Evolutionary conservation across 2,113 vertebrate species (phyloP).

Genomic region (Poeciliopsis retropinna): DNA sequence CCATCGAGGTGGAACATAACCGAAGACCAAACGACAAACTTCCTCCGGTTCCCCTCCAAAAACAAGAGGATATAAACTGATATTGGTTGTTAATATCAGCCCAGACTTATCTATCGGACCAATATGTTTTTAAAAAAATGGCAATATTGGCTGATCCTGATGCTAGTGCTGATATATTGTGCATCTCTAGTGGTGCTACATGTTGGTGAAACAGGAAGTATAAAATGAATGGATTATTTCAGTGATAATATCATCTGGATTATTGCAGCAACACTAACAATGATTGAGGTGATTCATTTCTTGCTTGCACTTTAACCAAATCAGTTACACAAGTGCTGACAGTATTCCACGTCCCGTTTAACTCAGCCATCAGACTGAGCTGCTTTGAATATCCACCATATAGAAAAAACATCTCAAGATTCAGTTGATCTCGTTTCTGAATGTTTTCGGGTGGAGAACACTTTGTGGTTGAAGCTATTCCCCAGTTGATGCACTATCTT

Average conservation of each 20-base stretch:
- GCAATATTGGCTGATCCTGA: no score
- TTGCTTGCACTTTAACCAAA: conserved; percentile 5
- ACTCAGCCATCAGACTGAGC: conserved; percentile 15
- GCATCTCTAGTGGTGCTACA: no score
- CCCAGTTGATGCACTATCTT: conserved; percentile 53
- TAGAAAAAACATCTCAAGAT: conserved; percentile 26
- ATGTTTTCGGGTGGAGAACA: conserved; percentile 17
- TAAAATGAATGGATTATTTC: not conserved
- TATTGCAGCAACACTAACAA: not conserved
- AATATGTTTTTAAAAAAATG: no score
- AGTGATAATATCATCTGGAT: not conserved
- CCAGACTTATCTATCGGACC: no score
- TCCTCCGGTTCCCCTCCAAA: no score
- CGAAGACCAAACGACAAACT: no score
- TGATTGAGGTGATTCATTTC: not conserved
- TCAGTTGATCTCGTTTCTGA: not conserved
- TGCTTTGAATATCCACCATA: conserved; percentile 49
- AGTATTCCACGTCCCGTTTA: conserved; percentile 34
- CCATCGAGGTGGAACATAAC: no score
- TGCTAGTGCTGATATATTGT: no score
- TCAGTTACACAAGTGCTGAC: not conserved
- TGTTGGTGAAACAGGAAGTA: not conserved
- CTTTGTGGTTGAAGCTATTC: conserved; percentile 32
- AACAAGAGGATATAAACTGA: no score
- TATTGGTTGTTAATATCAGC: no score